These are phyloP conservation scores for Polydrusus cervinus DNA, from an alignment of 2,888 invertebrate species.

Conservation along the genomic window DNA sequence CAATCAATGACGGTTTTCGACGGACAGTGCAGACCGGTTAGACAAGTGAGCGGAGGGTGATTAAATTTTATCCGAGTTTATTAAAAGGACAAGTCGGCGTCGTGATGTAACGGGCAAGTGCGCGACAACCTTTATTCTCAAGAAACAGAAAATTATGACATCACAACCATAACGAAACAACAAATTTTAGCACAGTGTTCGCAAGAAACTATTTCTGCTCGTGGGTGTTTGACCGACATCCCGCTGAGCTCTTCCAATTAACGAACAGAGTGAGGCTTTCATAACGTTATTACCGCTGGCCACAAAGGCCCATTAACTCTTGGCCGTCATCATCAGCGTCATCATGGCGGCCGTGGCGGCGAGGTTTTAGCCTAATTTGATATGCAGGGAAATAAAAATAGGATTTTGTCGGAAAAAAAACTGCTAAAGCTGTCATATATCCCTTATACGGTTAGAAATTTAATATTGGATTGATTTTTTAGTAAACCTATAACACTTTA, in stretches of 20 bases:
- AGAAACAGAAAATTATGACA: slow-evolving; percentile 13
- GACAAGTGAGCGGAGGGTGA: no score
- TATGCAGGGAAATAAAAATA: slow-evolving; percentile 52
- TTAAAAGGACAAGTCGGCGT: no score
- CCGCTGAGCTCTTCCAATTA: slow-evolving; percentile 49
- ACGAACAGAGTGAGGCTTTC: slow-evolving; percentile 58
- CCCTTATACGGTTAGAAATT: no score
- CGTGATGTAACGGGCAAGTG: no score
- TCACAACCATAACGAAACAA: slow-evolving; percentile 2
- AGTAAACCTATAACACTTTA: no score
- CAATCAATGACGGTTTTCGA: no score
- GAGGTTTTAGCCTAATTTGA: slow-evolving; percentile 60
- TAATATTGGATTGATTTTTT: no score
- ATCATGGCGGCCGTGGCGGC: slow-evolving; percentile 59
- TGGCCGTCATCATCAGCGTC: slow-evolving; percentile 56
- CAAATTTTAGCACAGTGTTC: slow-evolving; percentile 19
- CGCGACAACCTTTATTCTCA: no score
- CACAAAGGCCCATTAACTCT: slow-evolving; percentile 66
- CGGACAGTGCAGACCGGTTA: no score
- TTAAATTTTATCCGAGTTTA: no score
- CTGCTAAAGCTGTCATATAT: neutral
- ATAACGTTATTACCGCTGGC: slow-evolving; percentile 63
- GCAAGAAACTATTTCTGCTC: slow-evolving; percentile 39
- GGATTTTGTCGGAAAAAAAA: slow-evolving; percentile 27
- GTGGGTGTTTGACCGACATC: slow-evolving; percentile 33